Conservation (phyloP, 2,888 invertebrate genomes). For the Tanypteryx hageni region DNA sequence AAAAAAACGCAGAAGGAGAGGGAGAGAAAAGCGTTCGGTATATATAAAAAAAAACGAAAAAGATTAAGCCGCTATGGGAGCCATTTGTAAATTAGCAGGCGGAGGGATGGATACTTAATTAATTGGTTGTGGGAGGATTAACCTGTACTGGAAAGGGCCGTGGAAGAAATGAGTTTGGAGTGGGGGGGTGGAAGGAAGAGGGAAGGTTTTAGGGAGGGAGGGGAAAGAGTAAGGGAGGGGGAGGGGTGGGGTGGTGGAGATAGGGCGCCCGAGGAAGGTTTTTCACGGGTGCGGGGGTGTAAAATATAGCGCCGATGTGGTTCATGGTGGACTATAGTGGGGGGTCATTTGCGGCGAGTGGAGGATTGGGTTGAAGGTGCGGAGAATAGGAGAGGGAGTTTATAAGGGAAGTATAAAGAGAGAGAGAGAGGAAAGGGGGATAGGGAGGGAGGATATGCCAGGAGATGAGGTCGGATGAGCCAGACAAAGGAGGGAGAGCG, state of each 20-base stretch:
- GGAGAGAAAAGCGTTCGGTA: constrained; percentile 25
- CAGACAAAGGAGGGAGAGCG: constrained; percentile 10
- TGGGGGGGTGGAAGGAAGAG: neutral
- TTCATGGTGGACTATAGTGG: constrained; percentile 56
- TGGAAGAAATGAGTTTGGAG: constrained; percentile 49
- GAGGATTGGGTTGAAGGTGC: neutral
- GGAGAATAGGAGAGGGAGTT: neutral
- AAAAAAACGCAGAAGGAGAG: constrained; percentile 45
- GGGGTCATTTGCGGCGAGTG: constrained; percentile 47
- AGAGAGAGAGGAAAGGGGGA: neutral
- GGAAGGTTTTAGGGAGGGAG: neutral
- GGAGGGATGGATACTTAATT: constrained; percentile 62
- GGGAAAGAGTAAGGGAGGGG: neutral
- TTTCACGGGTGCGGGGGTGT: constrained; percentile 45
- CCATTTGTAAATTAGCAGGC: constrained; percentile 63
- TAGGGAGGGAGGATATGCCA: neutral
- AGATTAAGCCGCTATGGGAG: constrained; percentile 56
- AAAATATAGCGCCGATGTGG: constrained; percentile 57
- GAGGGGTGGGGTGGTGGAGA: neutral
- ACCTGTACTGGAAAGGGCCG: constrained; percentile 52
- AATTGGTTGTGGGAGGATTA: constrained; percentile 62
- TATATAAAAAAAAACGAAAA: constrained; percentile 44
- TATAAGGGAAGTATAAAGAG: neutral
- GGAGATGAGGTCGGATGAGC: constrained; percentile 34
- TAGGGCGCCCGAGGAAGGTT: constrained; percentile 13